Evolutionary conservation across 2,113 vertebrate species (phyloP), one percentile per base, ranked within the genome.

Genomic region (Parotia lawesii): DNA sequence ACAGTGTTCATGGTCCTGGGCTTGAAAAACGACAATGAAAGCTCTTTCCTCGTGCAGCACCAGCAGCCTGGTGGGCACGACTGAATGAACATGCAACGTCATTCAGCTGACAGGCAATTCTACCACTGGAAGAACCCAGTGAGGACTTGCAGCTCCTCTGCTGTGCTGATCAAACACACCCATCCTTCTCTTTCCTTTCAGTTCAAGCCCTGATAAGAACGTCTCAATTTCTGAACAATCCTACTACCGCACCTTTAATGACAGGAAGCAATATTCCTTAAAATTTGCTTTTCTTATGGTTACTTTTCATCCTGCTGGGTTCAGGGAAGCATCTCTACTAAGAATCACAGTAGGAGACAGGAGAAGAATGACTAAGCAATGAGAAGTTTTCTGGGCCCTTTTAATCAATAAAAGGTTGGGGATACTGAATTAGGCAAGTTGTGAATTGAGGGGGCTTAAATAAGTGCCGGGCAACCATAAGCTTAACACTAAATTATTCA

Each of bases 1-100:
- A 1, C 0, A 0, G 4, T 75, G 48, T 77, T 89, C 12, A 12
- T 60, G 51, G 42, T 37, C 14, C 19, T 54, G 38, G 35, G 5
- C 21, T 76, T 76, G 15, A 17, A 79, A 58, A 79, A 92, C 18
- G 33, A 31, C 18, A 23, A 11, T 9, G 19, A 60, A 84, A 67
- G 13, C 24, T 70, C 35, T 51, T 66, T 45, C 0, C 1, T 29
- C 74, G 5, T 20, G 16, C 11, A 61, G 16, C 9, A 12, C 5
- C 38, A 80, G 42, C 42, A 87, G 72, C 54, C n/a, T 64, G 24
- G 8, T 48, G 15, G 22, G 35, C n/a, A 28, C 6, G 2, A 28
- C 24, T 44, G 19, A 47, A 66, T 27, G n/a, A 48, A 19, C 14
- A 31, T 3, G 12, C 27, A 56, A 24, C 0, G 0, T 79, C 45